Base-by-base conservation (phyloP, 2,797 vertebrate species). In the Hemitrygon akajei region DNA sequence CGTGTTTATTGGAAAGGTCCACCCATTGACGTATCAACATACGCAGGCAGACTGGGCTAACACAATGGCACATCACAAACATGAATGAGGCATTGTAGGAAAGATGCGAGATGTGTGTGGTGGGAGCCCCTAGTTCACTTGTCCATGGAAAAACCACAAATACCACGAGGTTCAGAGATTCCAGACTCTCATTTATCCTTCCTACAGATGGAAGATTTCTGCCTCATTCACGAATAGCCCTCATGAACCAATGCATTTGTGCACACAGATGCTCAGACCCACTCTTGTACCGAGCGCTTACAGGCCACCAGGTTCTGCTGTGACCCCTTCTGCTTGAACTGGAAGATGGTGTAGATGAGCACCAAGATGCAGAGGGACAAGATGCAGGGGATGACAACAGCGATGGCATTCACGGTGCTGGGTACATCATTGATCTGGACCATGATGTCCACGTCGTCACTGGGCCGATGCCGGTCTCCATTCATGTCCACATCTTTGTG, bases 221-320 rank as follows among this genome's bases (percentile, higher is more conserved):
- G 91, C 91, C 91, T 93, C 91, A 76, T 93, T 47, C 71, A 75
- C 37, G 56, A 93, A 76, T 56, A 93, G 91, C 91, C 71, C 91
- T 93, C 37, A 22, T 76, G 71, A 93, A 93, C 73, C 69, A 71
- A 91, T 71, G 89, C 37, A 63, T 69, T 91, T 40, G 10, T 69
- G 5, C 37, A 34, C 94, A 1, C 94, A 94, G 95, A 94, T 95
- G 96, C 97, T 99, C 98, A 99, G 97, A 99, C 99, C 99, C 99
- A 99, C 95, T 99, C 98, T 96, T 99, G 98, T 25, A 99, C 98
- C 0, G 98, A 98, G 96, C 98, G 98, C 97, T 98, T 99, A 97
- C 99, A 99, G 96, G 98, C 99, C 95, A 98, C 97, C 95, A 98
- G 97, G 89, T 96, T 98, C 96, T 99, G 98, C 95, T 98, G 98